Conservation (phyloP, 1,140 invertebrate genomes). For the Calosoma granatense region DNA sequence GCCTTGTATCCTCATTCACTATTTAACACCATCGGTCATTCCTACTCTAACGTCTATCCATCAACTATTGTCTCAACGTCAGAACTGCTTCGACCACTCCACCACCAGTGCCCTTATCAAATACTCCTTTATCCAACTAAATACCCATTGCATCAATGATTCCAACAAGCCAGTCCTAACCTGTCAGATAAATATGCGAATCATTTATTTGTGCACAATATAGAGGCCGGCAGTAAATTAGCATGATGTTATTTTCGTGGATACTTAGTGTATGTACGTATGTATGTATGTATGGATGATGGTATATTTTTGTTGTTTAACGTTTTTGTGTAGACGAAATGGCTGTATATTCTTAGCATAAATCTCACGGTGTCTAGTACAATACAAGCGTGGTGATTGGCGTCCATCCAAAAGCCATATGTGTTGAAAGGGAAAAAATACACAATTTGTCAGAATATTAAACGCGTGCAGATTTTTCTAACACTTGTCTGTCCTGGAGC, state of each 20-base stretch:
- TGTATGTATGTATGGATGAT: too few relatives aligned
- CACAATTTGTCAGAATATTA: neutral
- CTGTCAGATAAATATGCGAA: too few relatives aligned
- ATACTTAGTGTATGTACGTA: too few relatives aligned
- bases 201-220: too few relatives aligned
- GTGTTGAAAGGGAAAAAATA: neutral
- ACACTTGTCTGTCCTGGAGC: neutral
- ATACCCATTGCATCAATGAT: too few relatives aligned
- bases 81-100: neutral
- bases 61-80: neutral
- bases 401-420: neutral
- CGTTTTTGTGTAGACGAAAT: neutral
- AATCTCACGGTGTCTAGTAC: neutral
- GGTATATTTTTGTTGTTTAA: too few relatives aligned
- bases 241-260: too few relatives aligned
- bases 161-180: too few relatives aligned
- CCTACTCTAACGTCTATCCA: neutral
- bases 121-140: neutral
- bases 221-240: too few relatives aligned
- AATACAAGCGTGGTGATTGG: neutral
- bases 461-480: neutral
- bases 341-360: neutral
- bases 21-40: neutral
- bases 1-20: neutral
- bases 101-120: too few relatives aligned